A percentile compares a stretch with the other conserved stretches of the same genome.
Conservation (phyloP, 2,888 invertebrate genomes). For the Balanococcus diminutus region DNA sequence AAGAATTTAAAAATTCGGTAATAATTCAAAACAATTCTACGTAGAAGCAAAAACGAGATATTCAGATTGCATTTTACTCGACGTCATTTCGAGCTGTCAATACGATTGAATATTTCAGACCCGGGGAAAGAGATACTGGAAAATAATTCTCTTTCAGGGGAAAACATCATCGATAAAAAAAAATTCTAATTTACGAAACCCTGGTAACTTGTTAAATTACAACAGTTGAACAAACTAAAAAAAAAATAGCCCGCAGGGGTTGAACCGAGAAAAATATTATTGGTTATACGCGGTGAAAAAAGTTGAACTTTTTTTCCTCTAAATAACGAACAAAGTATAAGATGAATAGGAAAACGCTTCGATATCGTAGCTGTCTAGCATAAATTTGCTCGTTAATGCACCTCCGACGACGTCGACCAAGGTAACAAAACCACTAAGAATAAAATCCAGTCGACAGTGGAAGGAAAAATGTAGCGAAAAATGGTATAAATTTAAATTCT, state of each 20-base stretch:
- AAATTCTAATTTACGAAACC: background rate
- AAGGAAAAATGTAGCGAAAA: background rate
- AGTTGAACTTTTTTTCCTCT: background rate
- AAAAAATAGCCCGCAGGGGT: background rate
- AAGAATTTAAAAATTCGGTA: background rate
- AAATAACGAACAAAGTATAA: background rate
- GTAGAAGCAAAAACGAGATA: background rate
- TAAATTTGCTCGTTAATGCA: conserved; percentile 5
- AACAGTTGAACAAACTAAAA: background rate
- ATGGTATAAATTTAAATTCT: background rate
- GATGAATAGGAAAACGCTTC: conserved; percentile 1
- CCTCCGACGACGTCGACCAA: background rate
- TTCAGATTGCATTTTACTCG: background rate
- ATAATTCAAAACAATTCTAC: background rate
- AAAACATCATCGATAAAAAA: background rate
- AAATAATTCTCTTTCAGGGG: background rate
- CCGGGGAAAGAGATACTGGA: background rate
- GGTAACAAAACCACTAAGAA: background rate
- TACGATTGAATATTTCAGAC: background rate
- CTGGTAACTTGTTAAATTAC: background rate
- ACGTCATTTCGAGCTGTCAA: background rate
- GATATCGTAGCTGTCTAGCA: background rate
- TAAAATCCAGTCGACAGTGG: conserved; percentile 1
- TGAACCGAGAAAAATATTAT: background rate
- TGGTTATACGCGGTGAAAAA: background rate